These are phyloP conservation scores for Scomber japonicus DNA, from an alignment of 2,113 vertebrate species.

Conservation along the genomic window DNA sequence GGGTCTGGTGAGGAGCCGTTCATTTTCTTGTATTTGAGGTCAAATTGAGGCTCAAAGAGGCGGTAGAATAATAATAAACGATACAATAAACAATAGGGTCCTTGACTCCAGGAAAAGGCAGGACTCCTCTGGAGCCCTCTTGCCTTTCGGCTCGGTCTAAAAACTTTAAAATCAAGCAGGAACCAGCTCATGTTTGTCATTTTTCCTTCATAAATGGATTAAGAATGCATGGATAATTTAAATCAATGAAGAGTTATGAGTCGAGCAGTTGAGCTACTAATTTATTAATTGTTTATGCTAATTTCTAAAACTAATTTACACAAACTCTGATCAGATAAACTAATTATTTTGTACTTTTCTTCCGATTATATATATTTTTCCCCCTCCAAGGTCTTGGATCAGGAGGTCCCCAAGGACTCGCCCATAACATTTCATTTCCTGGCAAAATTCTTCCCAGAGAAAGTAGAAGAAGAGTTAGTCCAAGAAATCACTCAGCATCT, in stretches of 20 bases:
- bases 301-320: background rate
- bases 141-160: no score
- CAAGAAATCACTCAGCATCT: constrained; percentile 97
- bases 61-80: no score
- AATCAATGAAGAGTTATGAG: background rate
- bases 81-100: no score
- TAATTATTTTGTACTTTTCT: background rate
- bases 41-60: no score
- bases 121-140: no score
- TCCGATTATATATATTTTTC: background rate
- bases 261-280: no score
- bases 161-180: no score
- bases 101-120: no score
- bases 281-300: background rate
- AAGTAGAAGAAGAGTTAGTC: constrained; percentile 93
- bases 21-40: no score
- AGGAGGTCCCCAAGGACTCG: constrained; percentile 95
- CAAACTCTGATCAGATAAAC: background rate
- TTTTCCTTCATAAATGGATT: background rate
- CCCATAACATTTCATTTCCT: constrained; percentile 93
- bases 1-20: no score
- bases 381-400: constrained; percentile 89
- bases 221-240: background rate
- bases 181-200: background rate
- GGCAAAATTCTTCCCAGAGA: constrained; percentile 96